These are phyloP conservation scores for Podarcis siculus DNA, from an alignment of 2,797 vertebrate genomes.

Conservation along the genomic window DNA sequence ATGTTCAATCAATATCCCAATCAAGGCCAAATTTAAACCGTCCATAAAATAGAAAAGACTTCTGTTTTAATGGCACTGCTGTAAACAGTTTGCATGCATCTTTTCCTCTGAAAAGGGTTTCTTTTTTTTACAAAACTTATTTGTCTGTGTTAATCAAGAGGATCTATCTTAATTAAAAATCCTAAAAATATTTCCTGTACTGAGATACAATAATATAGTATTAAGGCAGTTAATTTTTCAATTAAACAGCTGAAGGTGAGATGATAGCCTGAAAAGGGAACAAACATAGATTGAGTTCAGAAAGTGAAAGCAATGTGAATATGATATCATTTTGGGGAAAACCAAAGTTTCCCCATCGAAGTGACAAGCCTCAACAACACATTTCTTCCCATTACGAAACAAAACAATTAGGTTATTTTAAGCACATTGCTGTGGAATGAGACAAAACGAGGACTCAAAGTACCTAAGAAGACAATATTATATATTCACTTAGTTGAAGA, in stretches of 20 bases:
- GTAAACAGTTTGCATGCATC: not conserved
- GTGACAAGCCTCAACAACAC: constrained; percentile 33
- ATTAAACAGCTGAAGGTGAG: not conserved
- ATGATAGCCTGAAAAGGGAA: constrained; percentile 38
- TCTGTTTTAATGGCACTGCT: not conserved
- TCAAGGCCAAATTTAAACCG: not conserved
- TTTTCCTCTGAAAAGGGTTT: not conserved
- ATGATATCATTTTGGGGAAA: constrained; percentile 24
- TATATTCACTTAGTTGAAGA: constrained; percentile 44
- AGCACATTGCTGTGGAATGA: constrained; percentile 33
- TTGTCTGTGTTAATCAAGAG: not conserved
- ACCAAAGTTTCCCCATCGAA: constrained; percentile 23
- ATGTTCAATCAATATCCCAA: not conserved
- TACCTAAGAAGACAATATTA: constrained; percentile 40
- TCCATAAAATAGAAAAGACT: not conserved
- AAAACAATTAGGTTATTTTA: constrained; percentile 42
- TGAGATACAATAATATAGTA: not conserved
- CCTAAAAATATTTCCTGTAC: not conserved
- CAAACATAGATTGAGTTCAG: not conserved
- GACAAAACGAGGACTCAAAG: constrained; percentile 52
- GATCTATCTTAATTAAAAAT: not conserved
- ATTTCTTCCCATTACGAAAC: constrained; percentile 39
- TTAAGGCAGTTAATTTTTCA: not conserved
- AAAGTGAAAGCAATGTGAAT: not conserved
- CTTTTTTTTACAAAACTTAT: not conserved